Conservation (phyloP, 2,113 vertebrate genomes). For the Brachyhypopomus occidentalis region DNA sequence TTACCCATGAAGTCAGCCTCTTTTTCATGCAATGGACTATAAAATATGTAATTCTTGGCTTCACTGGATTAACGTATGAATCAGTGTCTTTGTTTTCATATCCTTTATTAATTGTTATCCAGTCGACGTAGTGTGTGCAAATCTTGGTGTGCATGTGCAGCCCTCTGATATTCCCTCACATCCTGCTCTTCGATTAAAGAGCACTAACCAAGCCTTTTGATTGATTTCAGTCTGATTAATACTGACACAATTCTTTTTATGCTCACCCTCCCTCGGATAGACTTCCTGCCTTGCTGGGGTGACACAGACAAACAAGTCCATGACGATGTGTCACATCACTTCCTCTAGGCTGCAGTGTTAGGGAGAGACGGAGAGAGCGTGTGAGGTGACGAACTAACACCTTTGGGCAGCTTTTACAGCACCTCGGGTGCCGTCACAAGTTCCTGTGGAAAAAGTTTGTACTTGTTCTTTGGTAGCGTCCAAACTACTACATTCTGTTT, state of each 20-base stretch:
- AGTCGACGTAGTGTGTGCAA: background rate
- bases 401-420: background rate
- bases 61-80: background rate
- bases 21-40: background rate
- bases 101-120: background rate
- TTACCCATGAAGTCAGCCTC: conserved; percentile 23
- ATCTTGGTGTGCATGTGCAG: background rate
- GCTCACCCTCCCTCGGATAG: conserved; percentile 49
- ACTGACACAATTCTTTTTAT: conserved; percentile 21
- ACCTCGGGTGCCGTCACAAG: background rate
- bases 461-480: background rate
- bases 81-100: background rate
- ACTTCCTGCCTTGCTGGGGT: conserved; percentile 64
- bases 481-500: background rate
- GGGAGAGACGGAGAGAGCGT: background rate
- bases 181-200: no score
- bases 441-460: background rate
- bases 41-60: conserved; percentile 33
- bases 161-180: no score
- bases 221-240: conserved; percentile 27
- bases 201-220: background rate
- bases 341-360: conserved; percentile 60
- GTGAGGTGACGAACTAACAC: conserved; percentile 30
- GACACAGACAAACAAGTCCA: conserved; percentile 67
- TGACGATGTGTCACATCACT: conserved; percentile 63